Base-by-base conservation (phyloP, 2,888 invertebrate species). In the Notocelia uddmanniana region DNA sequence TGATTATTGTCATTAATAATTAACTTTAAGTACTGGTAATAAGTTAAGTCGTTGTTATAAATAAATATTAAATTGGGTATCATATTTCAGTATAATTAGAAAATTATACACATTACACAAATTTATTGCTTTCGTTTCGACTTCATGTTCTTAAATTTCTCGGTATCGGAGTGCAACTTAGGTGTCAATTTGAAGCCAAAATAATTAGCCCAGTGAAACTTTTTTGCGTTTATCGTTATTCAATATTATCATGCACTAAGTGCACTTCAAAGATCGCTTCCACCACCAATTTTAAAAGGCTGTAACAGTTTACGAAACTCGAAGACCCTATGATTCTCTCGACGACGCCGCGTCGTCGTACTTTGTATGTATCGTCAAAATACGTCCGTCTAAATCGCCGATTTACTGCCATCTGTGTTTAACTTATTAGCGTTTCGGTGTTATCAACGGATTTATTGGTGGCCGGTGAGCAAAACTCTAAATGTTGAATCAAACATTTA, bases 401-500 rank as follows among this genome's bases (percentile, higher is more conserved):
- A 87, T 85, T 83, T 83, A 84, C 79, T 71, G 76, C 76, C 81
- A 75, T 75, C 77, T 74, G 79, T 83, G 85, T 79, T 85, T 81
- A 86, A 89, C 80, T 85, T 89, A 89, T 90, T 88, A 89, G 82
- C 83, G 85, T 89, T 89, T 85, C 81, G 79, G 76, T 83, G 86
- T 92, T 91, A 92, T 91, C 92, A 86, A 84, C 83, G 79, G 85
- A 92, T 92, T 91, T 92, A 92, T 91, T 89, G 89, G 86, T 84
- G 85, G 85, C 79, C 85, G 78, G 78, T 78, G 78, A 80, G 83
- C 79, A 85, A 83, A 85, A 84, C 80, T 85, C 88, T 85, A 83
- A 88, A 90, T 84, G 87, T 87, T 88, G 88, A 88, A 89, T 88
- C 87, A 84, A 86, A 82, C 85, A 85, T 87, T 87, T 79, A 87